Evolutionary conservation across 2,888 invertebrate genomes (phyloP), one percentile per base, ranked within the genome.

Genomic region (Baronia brevicornis): DNA sequence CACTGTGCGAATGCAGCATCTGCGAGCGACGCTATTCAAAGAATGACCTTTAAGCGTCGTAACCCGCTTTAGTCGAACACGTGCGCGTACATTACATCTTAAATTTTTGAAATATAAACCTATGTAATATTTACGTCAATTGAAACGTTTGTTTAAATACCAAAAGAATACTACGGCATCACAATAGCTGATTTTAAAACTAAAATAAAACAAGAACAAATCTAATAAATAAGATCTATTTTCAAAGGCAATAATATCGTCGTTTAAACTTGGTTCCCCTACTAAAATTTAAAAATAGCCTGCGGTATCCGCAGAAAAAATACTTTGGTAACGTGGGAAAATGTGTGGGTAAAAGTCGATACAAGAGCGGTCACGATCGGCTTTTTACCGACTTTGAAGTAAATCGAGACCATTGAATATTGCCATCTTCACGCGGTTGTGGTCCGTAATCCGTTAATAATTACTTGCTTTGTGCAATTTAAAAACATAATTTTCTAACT

Each of bases 11-110:
- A 49, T 39, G 46, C 37, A 55, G 61, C 80, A 80, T 72, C 75
- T 80, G 79, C 66, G n/a, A n/a, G n/a, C 60, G 44, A 52, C 44
- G 64, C 67, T 69, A 75, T 77, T 74, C 71, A 68, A 42, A 48
- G 48, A 50, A 43, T 71, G 72, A 78, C 73, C 79, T 79, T 73
- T 75, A 54, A 46, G 48, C 51, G 43, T 46, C 43, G 49, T 44
- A 44, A 46, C 43, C 36, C 43, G 26, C 26, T 34, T 44, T 38
- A 39, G 32, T 30, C 29, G 43, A 59, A 62, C 73, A 71, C 67
- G 71, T 68, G 69, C 63, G 48, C 48, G 65, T 60, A 57, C 60
- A 15, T 12, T 12, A 50, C 60, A 66, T 66, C 41, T 47, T 49
- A 43, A 39, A 32, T 34, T 36, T 41, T 43, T 46, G 41, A 46